Base-by-base conservation (phyloP, 2,888 invertebrate species). In the Nomada goodeniana region DNA sequence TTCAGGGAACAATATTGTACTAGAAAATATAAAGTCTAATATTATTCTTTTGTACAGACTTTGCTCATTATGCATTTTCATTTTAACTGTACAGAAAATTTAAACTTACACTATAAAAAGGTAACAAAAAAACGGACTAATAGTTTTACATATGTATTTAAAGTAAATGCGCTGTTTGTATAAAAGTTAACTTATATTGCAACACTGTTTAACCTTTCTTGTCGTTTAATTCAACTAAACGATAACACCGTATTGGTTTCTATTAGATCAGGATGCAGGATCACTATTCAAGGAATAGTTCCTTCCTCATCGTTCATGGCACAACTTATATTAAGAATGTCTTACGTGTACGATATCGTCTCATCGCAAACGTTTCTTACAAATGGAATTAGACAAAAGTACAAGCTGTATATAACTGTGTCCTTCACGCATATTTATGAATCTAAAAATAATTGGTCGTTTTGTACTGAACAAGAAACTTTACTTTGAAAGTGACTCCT, bases 351-450 rank as follows among this genome's bases (percentile, higher is more conserved):
- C 4, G 13, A 2, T 26, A 44, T 52, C 9, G 23, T 7, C 42
- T 59, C 53, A 82, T 18, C 60, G 29, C 9, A 44, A 42, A 42
- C 88, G 84, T 79, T 84, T 86, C 74, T 83, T 90, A 18, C 84
- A 83, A 53, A 74, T 63, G 59, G 90, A 89, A 44, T 77, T 86
- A 5, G 91, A 90, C 42, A 92, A 77, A 59, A 92, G 88, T 59
- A 90, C 88, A 57, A 93, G 87, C 87, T 93, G 92, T 70, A 93
- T 76, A 73, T 91, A 91, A 86, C 93, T 93, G 81, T 92, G 89
- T n/a, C 92, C 93, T 78, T 92, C 91, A 57, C 92, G 88, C 84
- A 93, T 86, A 83, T 93, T 91, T 53, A 92, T 90, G 44, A 90
- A 85, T 86, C 93, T 93, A 83, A 55, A 90, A 74, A 53, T 47